A percentile compares a stretch with the other conserved stretches of the same genome.
phyloP scores from a whole-genome alignment of 1,140 invertebrate genomes.

The Steinernema feltiae region DNA sequence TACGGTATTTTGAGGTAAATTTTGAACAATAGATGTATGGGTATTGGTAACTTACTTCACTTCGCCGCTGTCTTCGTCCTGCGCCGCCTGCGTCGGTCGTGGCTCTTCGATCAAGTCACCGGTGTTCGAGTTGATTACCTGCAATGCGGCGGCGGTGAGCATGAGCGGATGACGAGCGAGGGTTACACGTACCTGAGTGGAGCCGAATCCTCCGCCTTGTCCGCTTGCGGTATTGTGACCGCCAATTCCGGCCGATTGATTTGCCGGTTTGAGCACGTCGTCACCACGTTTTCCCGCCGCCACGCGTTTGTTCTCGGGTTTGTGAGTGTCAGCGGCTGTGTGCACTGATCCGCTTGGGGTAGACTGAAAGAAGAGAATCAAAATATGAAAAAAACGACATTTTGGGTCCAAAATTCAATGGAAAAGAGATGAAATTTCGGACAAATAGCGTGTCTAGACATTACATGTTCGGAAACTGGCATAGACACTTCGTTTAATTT shows the following conservation, averaged over 20 bases:
- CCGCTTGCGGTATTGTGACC: not conserved
- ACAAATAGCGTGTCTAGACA: no score
- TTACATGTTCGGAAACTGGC: no score
- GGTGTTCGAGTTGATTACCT: constrained; percentile 56
- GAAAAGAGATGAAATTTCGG: no score
- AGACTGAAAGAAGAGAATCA: constrained; percentile 46
- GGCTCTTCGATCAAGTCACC: constrained; percentile 47
- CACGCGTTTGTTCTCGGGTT: constrained; percentile 33
- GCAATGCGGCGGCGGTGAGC: not conserved
- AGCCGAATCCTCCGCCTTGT: constrained; percentile 44
- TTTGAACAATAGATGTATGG: constrained; percentile 13
- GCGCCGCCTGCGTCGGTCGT: constrained; percentile 23
- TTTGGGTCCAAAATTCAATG: no score
- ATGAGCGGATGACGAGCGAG: not conserved
- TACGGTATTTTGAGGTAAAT: no score
- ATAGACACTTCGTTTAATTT: no score
- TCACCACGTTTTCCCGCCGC: constrained; percentile 34
- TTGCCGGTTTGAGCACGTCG: constrained; percentile 41
- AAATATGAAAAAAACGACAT: no score
- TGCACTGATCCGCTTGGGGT: constrained; percentile 56
- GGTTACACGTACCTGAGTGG: constrained; percentile 42
- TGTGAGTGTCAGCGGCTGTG: constrained; percentile 26
- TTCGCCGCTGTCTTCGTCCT: constrained; percentile 50
- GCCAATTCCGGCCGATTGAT: constrained; percentile 20
- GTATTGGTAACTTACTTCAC: constrained; percentile 51